These are phyloP conservation scores for Mystacides longicornis DNA, from an alignment of 2,888 invertebrate species.

Conservation along the genomic window DNA sequence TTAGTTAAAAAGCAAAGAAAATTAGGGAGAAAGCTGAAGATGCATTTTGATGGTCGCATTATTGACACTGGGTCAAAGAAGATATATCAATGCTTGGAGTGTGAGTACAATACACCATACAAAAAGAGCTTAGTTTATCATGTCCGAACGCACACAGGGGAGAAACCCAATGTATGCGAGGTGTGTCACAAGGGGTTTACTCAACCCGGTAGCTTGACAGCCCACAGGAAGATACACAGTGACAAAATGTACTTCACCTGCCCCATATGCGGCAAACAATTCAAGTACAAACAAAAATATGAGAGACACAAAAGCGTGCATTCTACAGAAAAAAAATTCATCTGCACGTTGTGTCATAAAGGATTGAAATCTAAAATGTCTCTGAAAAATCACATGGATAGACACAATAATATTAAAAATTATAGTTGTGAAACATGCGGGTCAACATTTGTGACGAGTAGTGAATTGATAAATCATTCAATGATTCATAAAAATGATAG, in stretches of 20 bases:
- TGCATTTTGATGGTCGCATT: not conserved
- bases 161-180: conserved; percentile 5
- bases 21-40: not conserved
- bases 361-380: not conserved
- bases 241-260: conserved; percentile 7
- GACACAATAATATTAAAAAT: conserved; percentile 2
- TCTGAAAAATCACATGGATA: not conserved
- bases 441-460: not conserved
- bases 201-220: not conserved
- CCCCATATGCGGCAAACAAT: conserved; percentile 1
- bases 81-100: conserved; percentile 1
- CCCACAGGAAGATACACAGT: conserved; percentile 1
- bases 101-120: not conserved
- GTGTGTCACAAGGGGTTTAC: conserved; percentile 3
- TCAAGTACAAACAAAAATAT: not conserved
- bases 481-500: not conserved
- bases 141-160: conserved; percentile 4
- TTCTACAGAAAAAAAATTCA: not conserved
- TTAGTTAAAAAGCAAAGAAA: not conserved
- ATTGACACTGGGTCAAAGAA: not conserved
- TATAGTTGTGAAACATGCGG: conserved; percentile 8
- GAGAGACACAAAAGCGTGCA: not conserved
- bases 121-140: not conserved
- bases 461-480: conserved; percentile 1
- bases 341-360: conserved; percentile 4